These are phyloP conservation scores for Notiomystis cincta DNA, from an alignment of 2,113 vertebrate species.

Conservation along the genomic window DNA sequence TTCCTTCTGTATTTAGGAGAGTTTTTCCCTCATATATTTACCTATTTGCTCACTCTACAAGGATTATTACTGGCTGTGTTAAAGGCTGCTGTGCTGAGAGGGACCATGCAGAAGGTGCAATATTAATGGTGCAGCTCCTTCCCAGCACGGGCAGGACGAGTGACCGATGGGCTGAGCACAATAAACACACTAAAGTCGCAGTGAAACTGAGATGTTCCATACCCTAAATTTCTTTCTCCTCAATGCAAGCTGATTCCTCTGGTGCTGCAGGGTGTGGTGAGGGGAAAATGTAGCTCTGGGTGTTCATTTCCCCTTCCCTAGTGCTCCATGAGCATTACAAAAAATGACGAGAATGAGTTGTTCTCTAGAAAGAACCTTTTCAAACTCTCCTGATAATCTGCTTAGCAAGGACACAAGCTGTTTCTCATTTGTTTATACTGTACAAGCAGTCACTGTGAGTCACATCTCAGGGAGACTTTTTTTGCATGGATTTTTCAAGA, in stretches of 20 bases:
- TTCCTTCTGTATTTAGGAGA: neutral
- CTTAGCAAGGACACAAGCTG: conserved; percentile 48
- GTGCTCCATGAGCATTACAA: neutral
- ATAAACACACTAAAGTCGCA: fast-evolving
- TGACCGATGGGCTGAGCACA: neutral
- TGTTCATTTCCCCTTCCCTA: neutral
- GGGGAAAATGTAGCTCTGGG: neutral
- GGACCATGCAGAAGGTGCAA: neutral
- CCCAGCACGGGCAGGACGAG: neutral
- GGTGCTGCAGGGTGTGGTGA: neutral
- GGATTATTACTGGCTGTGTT: neutral
- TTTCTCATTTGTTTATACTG: conserved; percentile 19
- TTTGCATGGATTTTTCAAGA: neutral
- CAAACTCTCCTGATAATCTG: conserved; percentile 39
- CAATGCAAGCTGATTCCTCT: neutral
- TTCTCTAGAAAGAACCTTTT: conserved; percentile 36
- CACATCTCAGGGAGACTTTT: neutral
- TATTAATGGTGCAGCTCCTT: neutral
- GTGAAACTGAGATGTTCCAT: neutral
- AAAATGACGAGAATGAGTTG: neutral
- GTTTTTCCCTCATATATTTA: neutral
- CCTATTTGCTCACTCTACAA: neutral
- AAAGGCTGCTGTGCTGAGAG: neutral
- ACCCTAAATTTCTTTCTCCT: neutral
- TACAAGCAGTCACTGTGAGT: conserved; percentile 13